These are phyloP conservation scores for Diorhabda carinulata DNA, from an alignment of 1,140 invertebrate species.

Conservation along the genomic window DNA sequence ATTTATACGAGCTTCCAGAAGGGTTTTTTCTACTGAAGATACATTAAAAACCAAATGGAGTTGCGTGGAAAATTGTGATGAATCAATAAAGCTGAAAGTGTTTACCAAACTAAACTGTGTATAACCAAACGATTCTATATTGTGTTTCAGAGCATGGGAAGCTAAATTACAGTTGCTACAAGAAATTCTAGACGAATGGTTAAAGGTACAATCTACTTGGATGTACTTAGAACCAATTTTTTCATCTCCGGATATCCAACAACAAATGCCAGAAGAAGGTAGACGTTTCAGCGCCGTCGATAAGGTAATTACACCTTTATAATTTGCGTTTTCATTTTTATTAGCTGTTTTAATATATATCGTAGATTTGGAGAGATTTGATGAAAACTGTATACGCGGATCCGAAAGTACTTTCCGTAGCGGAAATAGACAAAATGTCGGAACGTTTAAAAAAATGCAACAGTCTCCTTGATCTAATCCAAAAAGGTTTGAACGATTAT, in stretches of 20 bases:
- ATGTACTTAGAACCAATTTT: slow-evolving; percentile 98
- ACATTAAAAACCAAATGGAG: too few relatives aligned
- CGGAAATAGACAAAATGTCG: slow-evolving; percentile 90
- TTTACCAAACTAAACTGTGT: too few relatives aligned
- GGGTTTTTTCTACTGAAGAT: too few relatives aligned
- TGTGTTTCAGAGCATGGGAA: slow-evolving; percentile 66
- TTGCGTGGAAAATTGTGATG: too few relatives aligned
- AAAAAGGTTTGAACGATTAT: slow-evolving; percentile 90
- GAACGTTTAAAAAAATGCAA: slow-evolving; percentile 88
- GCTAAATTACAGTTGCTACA: slow-evolving; percentile 70
- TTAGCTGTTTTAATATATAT: background rate
- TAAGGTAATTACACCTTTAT: slow-evolving; percentile 55
- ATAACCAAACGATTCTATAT: too few relatives aligned
- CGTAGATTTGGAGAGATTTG: slow-evolving; percentile 84
- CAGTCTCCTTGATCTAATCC: slow-evolving; percentile 80
- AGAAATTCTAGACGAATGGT: slow-evolving; percentile 94
- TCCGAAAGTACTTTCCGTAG: slow-evolving; percentile 77
- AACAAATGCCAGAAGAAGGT: slow-evolving; percentile 91
- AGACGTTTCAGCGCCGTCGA: slow-evolving; percentile 87
- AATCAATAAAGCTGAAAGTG: too few relatives aligned
- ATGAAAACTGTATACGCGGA: slow-evolving; percentile 81
- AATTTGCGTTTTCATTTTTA: background rate
- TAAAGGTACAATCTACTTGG: slow-evolving; percentile 95
- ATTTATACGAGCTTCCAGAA: too few relatives aligned
- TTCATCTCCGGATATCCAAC: slow-evolving; percentile 95